phyloP scores from a whole-genome alignment of 2,113 vertebrate species.

The Cinclus cinclus region DNA sequence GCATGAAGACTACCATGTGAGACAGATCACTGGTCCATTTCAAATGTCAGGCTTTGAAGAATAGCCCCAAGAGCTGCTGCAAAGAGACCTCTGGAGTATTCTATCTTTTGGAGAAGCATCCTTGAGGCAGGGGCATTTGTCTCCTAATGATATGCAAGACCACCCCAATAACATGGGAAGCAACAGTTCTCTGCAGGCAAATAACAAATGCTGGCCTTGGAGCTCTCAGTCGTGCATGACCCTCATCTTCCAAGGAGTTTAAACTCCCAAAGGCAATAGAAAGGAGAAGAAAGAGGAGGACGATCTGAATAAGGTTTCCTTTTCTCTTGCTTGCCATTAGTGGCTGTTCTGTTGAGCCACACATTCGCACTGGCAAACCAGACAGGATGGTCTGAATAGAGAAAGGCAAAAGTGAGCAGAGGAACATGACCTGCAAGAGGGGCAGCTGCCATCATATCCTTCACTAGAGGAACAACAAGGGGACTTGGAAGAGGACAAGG shows the following conservation, averaged over 20 bases:
- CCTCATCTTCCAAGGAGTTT: not conserved
- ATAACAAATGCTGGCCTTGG: not conserved
- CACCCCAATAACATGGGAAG: not conserved
- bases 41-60: not conserved
- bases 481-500: not conserved
- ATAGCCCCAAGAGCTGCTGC: not conserved
- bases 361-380: not conserved
- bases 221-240: not conserved
- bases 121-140: not conserved
- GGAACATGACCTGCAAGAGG: not conserved
- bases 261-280: not conserved
- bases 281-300: not conserved
- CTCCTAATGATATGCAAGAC: not conserved
- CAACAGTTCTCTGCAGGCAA: not conserved
- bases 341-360: not conserved
- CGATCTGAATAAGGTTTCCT: not conserved
- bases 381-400: not conserved
- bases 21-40: not conserved
- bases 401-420: not conserved
- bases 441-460: not conserved
- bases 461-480: not conserved
- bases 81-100: not conserved
- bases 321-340: not conserved
- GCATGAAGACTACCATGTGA: not conserved
- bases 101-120: not conserved